Percentiles rank a stretch among this genome's conserved stretches.
These are phyloP conservation scores for Virgularia gustaviana DNA, from an alignment of 92 coral and sea anemone genomes.

Conservation along the genomic window DNA sequence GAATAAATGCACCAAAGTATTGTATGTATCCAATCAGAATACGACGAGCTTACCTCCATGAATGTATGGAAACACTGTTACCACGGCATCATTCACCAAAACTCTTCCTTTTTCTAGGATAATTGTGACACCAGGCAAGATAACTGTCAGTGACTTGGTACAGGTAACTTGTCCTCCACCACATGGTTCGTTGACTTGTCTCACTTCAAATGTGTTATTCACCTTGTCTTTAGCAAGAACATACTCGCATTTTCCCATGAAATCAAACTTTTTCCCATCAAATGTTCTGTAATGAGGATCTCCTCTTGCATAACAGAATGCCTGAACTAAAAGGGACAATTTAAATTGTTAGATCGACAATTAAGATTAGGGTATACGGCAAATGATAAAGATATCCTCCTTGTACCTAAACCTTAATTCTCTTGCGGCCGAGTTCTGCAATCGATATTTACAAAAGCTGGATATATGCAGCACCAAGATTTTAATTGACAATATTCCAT, in stretches of 20 bases:
- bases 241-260: conserved; percentile 24
- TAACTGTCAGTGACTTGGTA: conserved; percentile 18
- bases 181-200: conserved; percentile 28
- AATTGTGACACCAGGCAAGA: conserved; percentile 5
- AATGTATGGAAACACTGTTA: no score
- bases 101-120: conserved; percentile 15
- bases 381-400: no score
- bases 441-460: no score
- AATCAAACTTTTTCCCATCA: not conserved
- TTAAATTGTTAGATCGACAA: no score
- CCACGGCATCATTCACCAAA: not conserved
- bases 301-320: not conserved
- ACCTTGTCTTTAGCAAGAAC: conserved; percentile 12
- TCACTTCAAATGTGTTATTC: conserved; percentile 14
- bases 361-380: no score
- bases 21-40: no score
- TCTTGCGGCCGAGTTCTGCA: no score
- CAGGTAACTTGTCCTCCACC: conserved; percentile 13
- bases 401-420: no score
- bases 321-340: conserved; percentile 8
- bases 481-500: no score
- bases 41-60: no score
- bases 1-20: no score
- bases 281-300: conserved; percentile 24
- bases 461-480: no score